phyloP scores from a whole-genome alignment of 2,797 vertebrate species.

The Dermochelys coriacea region DNA sequence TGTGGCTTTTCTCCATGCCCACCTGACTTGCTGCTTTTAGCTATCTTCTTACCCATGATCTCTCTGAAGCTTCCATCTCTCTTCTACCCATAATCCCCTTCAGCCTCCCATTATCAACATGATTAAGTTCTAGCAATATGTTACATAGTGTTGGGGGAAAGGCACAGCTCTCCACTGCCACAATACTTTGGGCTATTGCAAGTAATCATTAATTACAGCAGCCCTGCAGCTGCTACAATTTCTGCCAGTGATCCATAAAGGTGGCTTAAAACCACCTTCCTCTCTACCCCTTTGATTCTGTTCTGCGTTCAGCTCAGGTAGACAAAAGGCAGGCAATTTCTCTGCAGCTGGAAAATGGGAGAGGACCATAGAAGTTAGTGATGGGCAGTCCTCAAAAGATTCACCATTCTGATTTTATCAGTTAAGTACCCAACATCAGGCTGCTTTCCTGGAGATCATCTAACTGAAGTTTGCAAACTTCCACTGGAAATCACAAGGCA shows the following conservation, averaged over 20 bases:
- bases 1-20: too few species aligned
- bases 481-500: neutral
- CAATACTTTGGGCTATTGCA: neutral
- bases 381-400: neutral
- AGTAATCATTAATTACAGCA: neutral
- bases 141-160: neutral
- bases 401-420: neutral
- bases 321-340: neutral
- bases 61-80: neutral
- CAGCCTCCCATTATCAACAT: neutral
- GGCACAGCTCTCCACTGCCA: neutral
- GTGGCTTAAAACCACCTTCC: neutral
- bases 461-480: neutral
- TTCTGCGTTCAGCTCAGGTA: neutral
- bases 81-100: neutral
- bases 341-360: neutral
- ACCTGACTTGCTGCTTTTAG: too few species aligned
- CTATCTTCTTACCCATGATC: neutral
- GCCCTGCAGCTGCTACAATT: neutral
- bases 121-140: neutral
- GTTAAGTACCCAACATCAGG: neutral
- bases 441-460: neutral
- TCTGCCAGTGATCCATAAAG: neutral
- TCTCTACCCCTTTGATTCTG: neutral
- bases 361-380: neutral